Conservation (phyloP, 2,888 invertebrate species). For the Zygogramma bicolorata region DNA sequence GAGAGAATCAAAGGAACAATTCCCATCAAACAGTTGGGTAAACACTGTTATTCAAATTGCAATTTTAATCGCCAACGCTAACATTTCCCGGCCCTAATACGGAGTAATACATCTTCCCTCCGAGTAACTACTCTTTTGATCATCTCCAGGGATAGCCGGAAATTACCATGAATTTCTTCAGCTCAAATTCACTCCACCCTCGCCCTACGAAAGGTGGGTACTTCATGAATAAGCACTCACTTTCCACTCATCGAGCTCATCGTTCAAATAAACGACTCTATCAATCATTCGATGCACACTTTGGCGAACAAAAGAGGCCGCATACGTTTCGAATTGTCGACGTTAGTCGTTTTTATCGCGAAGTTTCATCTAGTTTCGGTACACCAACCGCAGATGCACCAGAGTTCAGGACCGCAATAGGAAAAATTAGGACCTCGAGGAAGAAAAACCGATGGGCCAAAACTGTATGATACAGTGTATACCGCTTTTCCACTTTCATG, state of each 20-base stretch:
- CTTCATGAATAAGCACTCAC: slow-evolving; percentile 10
- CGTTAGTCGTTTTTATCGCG: slow-evolving; percentile 1
- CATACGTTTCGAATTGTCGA: slow-evolving; percentile 11
- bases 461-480: no score
- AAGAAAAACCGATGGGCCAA: no score
- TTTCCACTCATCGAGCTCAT: slow-evolving; percentile 21
- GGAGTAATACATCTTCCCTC: neutral
- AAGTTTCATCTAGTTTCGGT: slow-evolving; percentile 17
- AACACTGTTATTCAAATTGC: neutral
- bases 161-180: slow-evolving; percentile 8
- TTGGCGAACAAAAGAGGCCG: slow-evolving; percentile 28
- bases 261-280: slow-evolving; percentile 32
- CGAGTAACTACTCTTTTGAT: neutral
- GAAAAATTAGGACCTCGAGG: no score
- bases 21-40: neutral
- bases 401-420: no score
- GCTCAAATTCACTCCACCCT: slow-evolving; percentile 16
- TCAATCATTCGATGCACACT: slow-evolving; percentile 32
- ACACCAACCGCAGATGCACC: neutral
- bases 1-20: no score
- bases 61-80: neutral
- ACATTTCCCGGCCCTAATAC: neutral
- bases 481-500: no score
- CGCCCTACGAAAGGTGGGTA: neutral
- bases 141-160: neutral